phyloP scores from a whole-genome alignment of 2,888 invertebrate genomes.

The Venusia cambrica region DNA sequence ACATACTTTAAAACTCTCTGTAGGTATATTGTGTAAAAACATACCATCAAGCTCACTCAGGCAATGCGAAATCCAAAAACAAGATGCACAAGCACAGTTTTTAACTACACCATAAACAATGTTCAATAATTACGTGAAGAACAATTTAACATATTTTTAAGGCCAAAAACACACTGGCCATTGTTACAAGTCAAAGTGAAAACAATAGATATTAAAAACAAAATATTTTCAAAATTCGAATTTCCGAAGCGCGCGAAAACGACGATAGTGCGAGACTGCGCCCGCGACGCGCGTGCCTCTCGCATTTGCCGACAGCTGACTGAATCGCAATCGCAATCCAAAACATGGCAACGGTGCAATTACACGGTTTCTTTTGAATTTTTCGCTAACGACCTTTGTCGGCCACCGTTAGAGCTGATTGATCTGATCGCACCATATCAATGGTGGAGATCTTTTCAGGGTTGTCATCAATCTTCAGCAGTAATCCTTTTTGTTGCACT shows the following conservation, averaged over 20 bases:
- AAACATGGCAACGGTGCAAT: constrained; percentile 70
- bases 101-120: background rate
- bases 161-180: constrained; percentile 26
- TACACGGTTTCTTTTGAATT: constrained; percentile 56
- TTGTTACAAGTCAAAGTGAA: no score
- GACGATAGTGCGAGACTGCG: constrained; percentile 51
- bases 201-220: no score
- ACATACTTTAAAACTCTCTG: no score
- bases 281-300: constrained; percentile 73
- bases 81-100: constrained; percentile 38
- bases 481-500: no score
- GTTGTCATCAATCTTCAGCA: constrained; percentile 21
- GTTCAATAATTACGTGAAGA: no score
- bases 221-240: constrained; percentile 21
- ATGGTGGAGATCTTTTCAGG: constrained; percentile 21
- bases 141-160: no score
- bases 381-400: constrained; percentile 58
- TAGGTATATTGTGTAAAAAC: no score
- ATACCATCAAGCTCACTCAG: constrained; percentile 5
- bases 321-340: constrained; percentile 66
- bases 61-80: constrained; percentile 12
- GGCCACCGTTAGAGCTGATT: constrained; percentile 39
- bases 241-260: constrained; percentile 51
- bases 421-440: constrained; percentile 23
- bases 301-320: constrained; percentile 76